Conservation (phyloP, 2,888 invertebrate genomes). For the Argyra leucocephala region DNA sequence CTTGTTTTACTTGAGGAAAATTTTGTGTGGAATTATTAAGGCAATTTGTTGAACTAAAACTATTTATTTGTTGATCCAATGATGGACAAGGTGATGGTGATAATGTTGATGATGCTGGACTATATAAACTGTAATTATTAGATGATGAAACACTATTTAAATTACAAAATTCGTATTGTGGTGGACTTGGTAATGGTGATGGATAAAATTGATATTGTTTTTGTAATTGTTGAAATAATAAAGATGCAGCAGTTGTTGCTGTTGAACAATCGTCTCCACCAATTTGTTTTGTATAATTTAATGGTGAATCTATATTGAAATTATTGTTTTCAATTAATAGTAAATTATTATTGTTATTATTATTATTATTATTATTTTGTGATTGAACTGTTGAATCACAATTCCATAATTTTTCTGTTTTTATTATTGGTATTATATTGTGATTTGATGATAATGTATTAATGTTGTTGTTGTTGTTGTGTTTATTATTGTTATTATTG, state of each 20-base stretch:
- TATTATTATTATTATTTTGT: slow-evolving; percentile 7
- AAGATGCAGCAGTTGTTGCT: slow-evolving; percentile 17
- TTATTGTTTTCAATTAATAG: slow-evolving; percentile 25
- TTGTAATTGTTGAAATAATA: slow-evolving; percentile 27
- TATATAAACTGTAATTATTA: neutral
- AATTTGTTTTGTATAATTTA: slow-evolving; percentile 15
- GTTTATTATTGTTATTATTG: neutral
- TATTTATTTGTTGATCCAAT: slow-evolving; percentile 28
- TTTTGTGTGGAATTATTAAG: neutral
- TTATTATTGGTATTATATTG: slow-evolving; percentile 30
- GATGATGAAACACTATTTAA: slow-evolving; percentile 8
- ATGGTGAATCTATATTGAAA: slow-evolving; percentile 15
- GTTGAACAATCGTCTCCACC: neutral
- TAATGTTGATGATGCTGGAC: slow-evolving; percentile 7
- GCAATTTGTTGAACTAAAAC: neutral
- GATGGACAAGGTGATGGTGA: slow-evolving; percentile 39
- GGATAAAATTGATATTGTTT: slow-evolving; percentile 30
- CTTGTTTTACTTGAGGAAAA: slow-evolving; percentile 39
- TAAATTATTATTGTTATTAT: slow-evolving; percentile 11
- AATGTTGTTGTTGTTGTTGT: slow-evolving; percentile 7
- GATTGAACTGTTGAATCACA: slow-evolving; percentile 19
- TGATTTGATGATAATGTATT: slow-evolving; percentile 18
- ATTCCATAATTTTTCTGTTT: slow-evolving; percentile 39
- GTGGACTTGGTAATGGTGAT: slow-evolving; percentile 39
- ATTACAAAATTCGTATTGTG: slow-evolving; percentile 31